Conservation (phyloP, 2,113 vertebrate genomes). For the Onychostoma macrolepis region DNA sequence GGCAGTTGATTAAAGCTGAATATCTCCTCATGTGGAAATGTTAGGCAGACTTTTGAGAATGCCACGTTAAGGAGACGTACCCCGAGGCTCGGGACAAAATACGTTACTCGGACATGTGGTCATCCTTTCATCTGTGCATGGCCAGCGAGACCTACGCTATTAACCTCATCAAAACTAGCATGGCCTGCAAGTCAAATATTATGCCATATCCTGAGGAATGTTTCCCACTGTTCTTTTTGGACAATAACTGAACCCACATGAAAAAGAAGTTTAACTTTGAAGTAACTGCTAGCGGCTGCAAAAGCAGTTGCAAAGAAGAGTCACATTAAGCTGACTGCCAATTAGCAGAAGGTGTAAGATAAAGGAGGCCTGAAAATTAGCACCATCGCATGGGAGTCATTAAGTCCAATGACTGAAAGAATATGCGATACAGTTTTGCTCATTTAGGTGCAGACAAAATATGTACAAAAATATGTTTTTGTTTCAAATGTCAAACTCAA, state of each 20-base stretch:
- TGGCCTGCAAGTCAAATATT: constrained; percentile 34
- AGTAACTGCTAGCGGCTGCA: constrained; percentile 16
- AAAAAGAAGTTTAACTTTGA: constrained; percentile 29
- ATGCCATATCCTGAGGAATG: constrained; percentile 9
- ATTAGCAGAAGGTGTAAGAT: constrained; percentile 30
- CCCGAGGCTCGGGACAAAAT: constrained; percentile 37
- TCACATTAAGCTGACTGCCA: constrained; percentile 19
- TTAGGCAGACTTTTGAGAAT: constrained; percentile 30
- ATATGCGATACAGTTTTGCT: not conserved
- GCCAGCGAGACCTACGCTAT: constrained; percentile 39
- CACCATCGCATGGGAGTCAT: constrained; percentile 26
- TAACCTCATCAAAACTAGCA: constrained; percentile 50
- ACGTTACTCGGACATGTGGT: constrained; percentile 16
- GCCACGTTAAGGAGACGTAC: constrained; percentile 14
- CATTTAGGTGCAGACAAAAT: not conserved
- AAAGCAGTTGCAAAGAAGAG: constrained; percentile 2
- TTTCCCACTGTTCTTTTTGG: constrained; percentile 16
- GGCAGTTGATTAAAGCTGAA: constrained; percentile 62
- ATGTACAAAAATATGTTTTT: not conserved
- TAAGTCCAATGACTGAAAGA: not conserved
- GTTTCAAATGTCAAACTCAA: not conserved
- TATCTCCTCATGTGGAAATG: constrained; percentile 52
- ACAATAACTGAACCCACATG: not conserved
- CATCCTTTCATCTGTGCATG: constrained; percentile 55
- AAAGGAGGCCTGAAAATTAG: constrained; percentile 33